Evolutionary conservation across 1,140 invertebrate genomes (phyloP), one percentile per base, ranked within the genome.

Genomic region (Ephestia elutella): DNA sequence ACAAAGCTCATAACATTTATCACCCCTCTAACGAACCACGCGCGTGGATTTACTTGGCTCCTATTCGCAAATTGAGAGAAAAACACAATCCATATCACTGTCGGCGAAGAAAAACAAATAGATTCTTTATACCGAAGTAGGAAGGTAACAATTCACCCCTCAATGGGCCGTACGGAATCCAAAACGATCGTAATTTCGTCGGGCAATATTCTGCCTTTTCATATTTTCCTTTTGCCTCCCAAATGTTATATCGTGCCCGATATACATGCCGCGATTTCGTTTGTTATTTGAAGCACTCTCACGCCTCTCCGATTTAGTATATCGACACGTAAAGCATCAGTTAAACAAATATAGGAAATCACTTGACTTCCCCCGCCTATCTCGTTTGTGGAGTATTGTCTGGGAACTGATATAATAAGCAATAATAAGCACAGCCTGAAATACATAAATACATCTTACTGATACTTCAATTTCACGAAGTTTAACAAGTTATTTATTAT

Each of bases 171-270:
- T 81, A 75, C 63, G 75, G 82, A 86, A 82, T 86, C 82, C 77
- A 85, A 87, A 87, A 78, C 79, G 80, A 87, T 86, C 75, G 85
- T 86, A 87, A 87, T 87, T 85, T 84, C 73, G 83, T 77, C 77
- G 76, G 80, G 82, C 78, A 86, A 86, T 85, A 85, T 87, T 84
- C 77, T 65, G 78, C 71, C 73, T 81, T 87, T 81, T 81, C 82
- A 87, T 86, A 87, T 85, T 87, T 87, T 83, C 77, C 77, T 77
- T 80, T 82, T 82, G 75, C 80, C 70, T 76, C 62, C 70, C 75
- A 71, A 86, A 81, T 80, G 75, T 83, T 78, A 75, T 77, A 67
- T 69, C 70, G 67, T 66, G 66, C 72, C 70, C 77, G 73, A 84
- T 81, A 84, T 78, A 80, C 65, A 62, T 44, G 68, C 74, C 70